phyloP scores from a whole-genome alignment of 2,113 vertebrate genomes.

The Polypterus senegalus region DNA sequence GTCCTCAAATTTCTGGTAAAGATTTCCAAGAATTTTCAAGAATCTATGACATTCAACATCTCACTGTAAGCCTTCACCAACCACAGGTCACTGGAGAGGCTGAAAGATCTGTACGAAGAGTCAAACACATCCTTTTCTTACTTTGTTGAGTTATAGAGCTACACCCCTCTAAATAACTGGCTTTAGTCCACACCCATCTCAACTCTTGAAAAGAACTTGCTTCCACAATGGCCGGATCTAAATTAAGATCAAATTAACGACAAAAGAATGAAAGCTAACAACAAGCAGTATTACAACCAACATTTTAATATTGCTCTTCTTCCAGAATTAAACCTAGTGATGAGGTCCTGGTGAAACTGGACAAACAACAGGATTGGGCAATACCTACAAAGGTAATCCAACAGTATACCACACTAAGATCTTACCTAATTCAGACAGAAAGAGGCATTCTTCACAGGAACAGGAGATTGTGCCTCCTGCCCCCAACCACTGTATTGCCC shows the following conservation, averaged over 20 bases:
- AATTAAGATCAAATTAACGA: neutral
- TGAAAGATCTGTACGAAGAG: constrained; percentile 7
- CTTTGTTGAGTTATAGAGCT: constrained; percentile 10
- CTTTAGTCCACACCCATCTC: constrained; percentile 8
- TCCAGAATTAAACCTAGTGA: constrained; percentile 7
- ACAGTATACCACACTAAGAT: neutral
- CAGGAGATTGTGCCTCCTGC: too few species aligned
- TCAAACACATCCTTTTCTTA: constrained; percentile 4
- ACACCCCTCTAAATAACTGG: constrained; percentile 14
- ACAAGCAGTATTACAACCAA: neutral
- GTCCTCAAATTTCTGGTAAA: constrained; percentile 7
- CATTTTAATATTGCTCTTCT: neutral
- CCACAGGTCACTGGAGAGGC: constrained; percentile 8
- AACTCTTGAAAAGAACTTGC: neutral
- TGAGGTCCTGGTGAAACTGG: constrained; percentile 3
- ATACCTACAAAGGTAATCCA: neutral
- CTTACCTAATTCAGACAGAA: too few species aligned
- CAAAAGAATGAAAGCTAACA: neutral
- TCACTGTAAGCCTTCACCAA: constrained; percentile 7
- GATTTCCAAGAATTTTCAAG: constrained; percentile 1
- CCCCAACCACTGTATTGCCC: too few species aligned
- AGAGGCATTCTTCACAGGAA: too few species aligned
- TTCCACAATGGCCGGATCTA: too few species aligned
- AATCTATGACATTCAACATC: constrained; percentile 6
- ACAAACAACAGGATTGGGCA: constrained; percentile 1